Percentiles rank a stretch among this genome's conserved stretches.
phyloP scores from a whole-genome alignment of 2,888 invertebrate genomes.

The Prosapia bicincta region DNA sequence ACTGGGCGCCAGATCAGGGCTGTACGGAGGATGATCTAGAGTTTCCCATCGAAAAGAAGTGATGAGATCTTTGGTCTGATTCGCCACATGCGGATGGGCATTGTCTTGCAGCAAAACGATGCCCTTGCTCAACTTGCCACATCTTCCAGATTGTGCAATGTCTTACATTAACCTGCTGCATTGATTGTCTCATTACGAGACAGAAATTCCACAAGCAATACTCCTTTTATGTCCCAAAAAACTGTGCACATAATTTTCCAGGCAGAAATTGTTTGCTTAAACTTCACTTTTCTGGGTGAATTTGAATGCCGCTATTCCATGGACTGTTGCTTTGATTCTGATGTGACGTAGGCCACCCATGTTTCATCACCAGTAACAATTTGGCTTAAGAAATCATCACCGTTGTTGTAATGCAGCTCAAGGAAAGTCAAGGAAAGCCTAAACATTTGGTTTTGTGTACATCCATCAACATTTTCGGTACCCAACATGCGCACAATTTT shows the following conservation, averaged over 20 bases:
- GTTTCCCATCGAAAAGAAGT: slow-evolving; percentile 32
- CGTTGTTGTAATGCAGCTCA: background rate
- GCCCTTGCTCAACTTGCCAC: slow-evolving; percentile 30
- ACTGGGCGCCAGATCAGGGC: slow-evolving; percentile 31
- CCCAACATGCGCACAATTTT: background rate
- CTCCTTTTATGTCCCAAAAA: slow-evolving; percentile 37
- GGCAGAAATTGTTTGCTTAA: slow-evolving; percentile 29
- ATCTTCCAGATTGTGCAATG: slow-evolving; percentile 32
- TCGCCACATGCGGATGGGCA: slow-evolving; percentile 32
- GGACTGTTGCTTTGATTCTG: slow-evolving; percentile 31
- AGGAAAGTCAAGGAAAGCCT: background rate
- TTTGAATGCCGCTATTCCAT: slow-evolving; percentile 29
- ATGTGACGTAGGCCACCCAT: slow-evolving; percentile 32
- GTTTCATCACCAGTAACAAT: background rate
- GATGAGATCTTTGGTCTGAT: slow-evolving; percentile 19
- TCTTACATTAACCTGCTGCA: slow-evolving; percentile 29
- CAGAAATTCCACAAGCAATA: slow-evolving; percentile 33
- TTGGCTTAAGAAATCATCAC: background rate
- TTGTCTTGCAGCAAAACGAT: slow-evolving; percentile 34
- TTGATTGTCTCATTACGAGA: slow-evolving; percentile 31
- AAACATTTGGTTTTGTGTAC: background rate
- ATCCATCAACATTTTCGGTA: background rate
- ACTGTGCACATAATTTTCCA: slow-evolving; percentile 39
- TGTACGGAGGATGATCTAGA: slow-evolving; percentile 29
- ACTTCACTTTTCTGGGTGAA: slow-evolving; percentile 30